These are phyloP conservation scores for Eupithecia subfuscata DNA, from an alignment of 2,888 invertebrate species.

Conservation along the genomic window DNA sequence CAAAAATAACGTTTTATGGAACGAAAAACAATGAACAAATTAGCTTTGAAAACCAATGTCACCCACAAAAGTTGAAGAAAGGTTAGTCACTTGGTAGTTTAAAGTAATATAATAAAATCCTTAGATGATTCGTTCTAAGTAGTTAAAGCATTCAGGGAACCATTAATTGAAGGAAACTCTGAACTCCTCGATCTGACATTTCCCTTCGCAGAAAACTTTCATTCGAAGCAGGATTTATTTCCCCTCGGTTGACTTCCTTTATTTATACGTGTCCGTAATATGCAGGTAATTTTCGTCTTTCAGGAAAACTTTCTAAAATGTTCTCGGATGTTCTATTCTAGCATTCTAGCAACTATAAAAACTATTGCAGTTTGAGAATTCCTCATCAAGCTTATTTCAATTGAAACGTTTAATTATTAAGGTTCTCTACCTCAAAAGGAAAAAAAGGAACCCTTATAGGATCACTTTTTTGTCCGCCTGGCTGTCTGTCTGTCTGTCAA, in stretches of 20 bases:
- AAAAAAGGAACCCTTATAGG: no score
- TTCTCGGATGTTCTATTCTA: background rate
- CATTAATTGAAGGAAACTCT: background rate
- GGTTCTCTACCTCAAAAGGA: no score
- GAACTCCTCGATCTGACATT: conserved; percentile 1
- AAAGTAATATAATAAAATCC: background rate
- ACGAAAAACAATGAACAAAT: background rate
- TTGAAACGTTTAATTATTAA: no score
- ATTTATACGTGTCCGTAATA: background rate
- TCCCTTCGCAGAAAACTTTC: conserved; percentile 11
- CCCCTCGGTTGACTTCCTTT: background rate
- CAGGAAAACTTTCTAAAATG: background rate
- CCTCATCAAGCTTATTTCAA: no score
- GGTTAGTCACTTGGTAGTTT: background rate
- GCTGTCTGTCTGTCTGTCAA: no score
- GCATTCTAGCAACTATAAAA: background rate
- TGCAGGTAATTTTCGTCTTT: background rate
- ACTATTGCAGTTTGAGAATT: no score
- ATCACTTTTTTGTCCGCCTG: no score
- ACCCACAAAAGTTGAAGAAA: background rate
- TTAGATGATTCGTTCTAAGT: background rate
- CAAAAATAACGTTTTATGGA: no score
- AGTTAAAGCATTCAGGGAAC: background rate
- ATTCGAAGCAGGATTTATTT: conserved; percentile 16
- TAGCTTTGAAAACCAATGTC: background rate